Base-by-base conservation (phyloP, 2,113 vertebrate genomes). In the Chloropsis hardwickii region DNA sequence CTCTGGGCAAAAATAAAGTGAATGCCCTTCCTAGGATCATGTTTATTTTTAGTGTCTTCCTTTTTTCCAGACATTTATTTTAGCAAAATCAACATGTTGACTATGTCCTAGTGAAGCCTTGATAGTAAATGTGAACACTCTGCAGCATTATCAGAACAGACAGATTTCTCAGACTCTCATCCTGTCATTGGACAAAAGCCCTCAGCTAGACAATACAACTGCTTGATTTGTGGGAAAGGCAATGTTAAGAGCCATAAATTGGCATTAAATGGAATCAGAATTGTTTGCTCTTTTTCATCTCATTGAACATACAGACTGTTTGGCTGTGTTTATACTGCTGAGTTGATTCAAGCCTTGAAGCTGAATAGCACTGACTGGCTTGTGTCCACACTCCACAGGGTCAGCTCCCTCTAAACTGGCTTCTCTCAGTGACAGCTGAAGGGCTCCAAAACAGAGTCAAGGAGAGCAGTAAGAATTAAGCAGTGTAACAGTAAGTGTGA, bases 241-340 rank as follows among this genome's bases (percentile, higher is more conserved):
- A 1, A 60, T 29, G 69, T 78, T 84, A 84, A 74, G 73, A 89
- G 65, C 72, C 15, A 12, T 88, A 86, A 91, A 88, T 7, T 86
- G 69, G 69, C 57, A 74, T 88, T 94, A 92, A 84, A 81, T 48
- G 76, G 72, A 88, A 88, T 92, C 48, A 51, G 91, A 91, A 78
- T 71, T 70, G 83, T 86, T 97, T 88, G 92, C 71, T 97, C 48
- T 86, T 94, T 96, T 94, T 86, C 91, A 88, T 92, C 72, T 86
- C 72, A 45, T 27, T 94, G 88, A 94, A 66, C 72, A 71, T 66
- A 73, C 94, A 95, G 80, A 74, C 94, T 58, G 31, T 62, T 91
- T 84, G 90, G 88, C 90, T 94, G 74, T 92, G 86, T 93, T 95
- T 97, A 31, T 80, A 73, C 64, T 88, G 90, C 82, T 70, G 81